A percentile compares a stretch with the other conserved stretches of the same genome.
phyloP scores from a whole-genome alignment of 2,113 vertebrate species.

The Chaetops frenatus region DNA sequence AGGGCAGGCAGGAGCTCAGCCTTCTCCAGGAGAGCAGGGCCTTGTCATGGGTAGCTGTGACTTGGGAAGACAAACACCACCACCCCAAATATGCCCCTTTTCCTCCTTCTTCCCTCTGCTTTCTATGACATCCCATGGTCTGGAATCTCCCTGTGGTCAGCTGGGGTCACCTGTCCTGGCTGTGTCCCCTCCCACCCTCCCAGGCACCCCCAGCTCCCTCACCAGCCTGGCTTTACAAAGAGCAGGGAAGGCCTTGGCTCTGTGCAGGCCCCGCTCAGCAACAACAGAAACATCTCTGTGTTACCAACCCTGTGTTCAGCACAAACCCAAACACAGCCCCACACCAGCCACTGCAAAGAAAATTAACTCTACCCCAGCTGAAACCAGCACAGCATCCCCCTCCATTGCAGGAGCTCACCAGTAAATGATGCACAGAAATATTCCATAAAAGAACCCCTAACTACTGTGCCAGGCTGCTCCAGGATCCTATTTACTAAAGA shows the following conservation, averaged over 20 bases:
- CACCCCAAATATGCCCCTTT: fast-evolving
- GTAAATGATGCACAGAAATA: background rate
- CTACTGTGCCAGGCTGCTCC: background rate
- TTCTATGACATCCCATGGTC: fast-evolving
- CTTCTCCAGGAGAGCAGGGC: background rate
- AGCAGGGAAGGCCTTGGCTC: background rate
- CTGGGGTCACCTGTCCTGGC: background rate
- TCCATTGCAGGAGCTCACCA: background rate
- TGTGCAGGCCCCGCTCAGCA: background rate
- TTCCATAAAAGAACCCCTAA: background rate
- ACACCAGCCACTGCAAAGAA: background rate
- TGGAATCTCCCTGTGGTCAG: background rate
- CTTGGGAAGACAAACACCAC: background rate
- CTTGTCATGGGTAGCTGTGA: fast-evolving
- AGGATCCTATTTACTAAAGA: background rate
- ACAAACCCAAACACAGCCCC: background rate
- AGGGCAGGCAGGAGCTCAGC: background rate
- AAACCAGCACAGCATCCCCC: background rate
- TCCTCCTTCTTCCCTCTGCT: too few species aligned
- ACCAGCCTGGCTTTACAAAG: fast-evolving
- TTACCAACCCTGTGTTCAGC: background rate
- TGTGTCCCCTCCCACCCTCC: background rate
- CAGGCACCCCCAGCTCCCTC: background rate
- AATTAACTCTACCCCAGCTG: background rate
- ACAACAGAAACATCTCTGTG: background rate